Conservation (phyloP, 2,113 vertebrate genomes). For the cat (Felis catus) region DNA sequence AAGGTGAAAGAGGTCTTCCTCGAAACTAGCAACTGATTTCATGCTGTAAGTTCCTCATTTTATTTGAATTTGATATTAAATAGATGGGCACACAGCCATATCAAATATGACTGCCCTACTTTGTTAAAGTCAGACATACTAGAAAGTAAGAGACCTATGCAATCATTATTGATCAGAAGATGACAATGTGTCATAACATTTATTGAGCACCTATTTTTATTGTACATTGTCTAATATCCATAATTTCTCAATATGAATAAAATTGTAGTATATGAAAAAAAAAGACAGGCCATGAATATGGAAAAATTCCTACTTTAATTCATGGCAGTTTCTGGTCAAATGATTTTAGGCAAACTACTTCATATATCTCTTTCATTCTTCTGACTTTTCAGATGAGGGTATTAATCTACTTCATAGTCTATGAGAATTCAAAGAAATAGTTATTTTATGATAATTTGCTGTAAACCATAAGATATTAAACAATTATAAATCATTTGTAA, state of each 20-base stretch:
- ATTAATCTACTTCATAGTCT: not conserved
- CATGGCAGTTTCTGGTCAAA: not conserved
- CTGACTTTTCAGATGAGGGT: not conserved
- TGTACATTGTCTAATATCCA: not conserved
- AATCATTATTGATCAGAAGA: not conserved
- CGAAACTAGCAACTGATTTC: constrained; percentile 61
- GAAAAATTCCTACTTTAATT: constrained; percentile 3
- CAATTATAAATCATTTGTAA: not conserved
- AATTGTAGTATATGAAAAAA: not conserved
- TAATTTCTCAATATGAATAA: not conserved
- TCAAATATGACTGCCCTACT: not conserved
- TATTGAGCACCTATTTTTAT: not conserved
- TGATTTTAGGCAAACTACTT: not conserved
- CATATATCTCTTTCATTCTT: not conserved
- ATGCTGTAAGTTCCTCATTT: constrained; percentile 44
- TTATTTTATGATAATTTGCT: not conserved
- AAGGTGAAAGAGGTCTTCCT: constrained; percentile 45
- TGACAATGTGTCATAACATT: not conserved
- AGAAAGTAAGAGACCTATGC: not conserved
- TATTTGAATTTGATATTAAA: constrained; percentile 48
- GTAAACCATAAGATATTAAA: not conserved
- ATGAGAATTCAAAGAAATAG: not conserved
- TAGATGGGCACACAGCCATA: not conserved
- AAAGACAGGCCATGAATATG: not conserved
- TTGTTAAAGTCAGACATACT: not conserved